Base-by-base conservation (phyloP, 2,797 vertebrate species). In the Amblyopsis hoosieri region DNA sequence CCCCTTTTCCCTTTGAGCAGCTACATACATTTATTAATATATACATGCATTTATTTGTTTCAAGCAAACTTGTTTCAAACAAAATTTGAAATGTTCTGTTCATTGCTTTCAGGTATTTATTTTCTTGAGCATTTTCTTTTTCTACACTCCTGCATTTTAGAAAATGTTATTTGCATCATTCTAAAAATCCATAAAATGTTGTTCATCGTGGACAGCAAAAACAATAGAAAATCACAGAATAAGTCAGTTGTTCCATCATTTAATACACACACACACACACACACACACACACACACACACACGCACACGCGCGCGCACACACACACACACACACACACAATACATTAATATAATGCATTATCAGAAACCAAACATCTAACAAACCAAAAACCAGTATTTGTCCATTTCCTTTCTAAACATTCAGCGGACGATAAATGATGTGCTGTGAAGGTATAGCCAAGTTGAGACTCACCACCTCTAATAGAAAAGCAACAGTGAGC, bases 401-500 rank as follows among this genome's bases (percentile, higher is more conserved):
- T 42, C 37, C 37, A 8, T 42, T 42, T 42, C 7, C 37, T 42
- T 42, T 42, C 37, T 8, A 42, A 42, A 42, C 37, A 42, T 2
- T 42, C 7, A 42, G 7, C 37, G 2, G 1, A 9, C 37, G 1
- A 9, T 42, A 9, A 10, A 9, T 9, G 37, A 42, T 42, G 37
- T 10, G 37, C 37, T 42, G 37, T 42, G 37, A 42, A 64, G 33
- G 54, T 70, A 48, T 64, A 56, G 74, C 71, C 79, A 81, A 69
- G 64, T 68, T 75, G 62, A 79, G 54, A 77, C 63, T 75, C 66
- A 15, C 53, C 63, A 64, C 70, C 68, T 78, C 62, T 61, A 77
- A 29, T 29, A 29, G 78, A 79, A 65, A 83, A 60, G 54, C 71
- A 67, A 48, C 0, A 57, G 19, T 72, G 79, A 85, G 73, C 81